Base-by-base conservation (phyloP, 1,140 invertebrate genomes). In the Papilio helenus region DNA sequence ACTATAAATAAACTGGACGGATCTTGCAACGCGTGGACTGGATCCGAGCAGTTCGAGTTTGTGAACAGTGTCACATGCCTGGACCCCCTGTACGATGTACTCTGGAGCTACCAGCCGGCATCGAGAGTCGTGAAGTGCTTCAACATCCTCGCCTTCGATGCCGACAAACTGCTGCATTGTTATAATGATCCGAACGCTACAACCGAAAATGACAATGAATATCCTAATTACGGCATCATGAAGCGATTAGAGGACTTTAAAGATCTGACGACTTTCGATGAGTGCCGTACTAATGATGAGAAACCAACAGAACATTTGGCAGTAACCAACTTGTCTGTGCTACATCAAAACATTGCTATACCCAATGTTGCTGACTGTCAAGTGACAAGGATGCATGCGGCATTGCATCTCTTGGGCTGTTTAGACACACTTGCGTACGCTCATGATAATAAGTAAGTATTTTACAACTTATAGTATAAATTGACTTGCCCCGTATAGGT, bases 351-450 rank as follows among this genome's bases (percentile, higher is more conserved):
- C 87, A 90, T 99, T 74, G 97, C 98, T 3, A 95, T 99, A 72
- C 98, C 98, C 0, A 96, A 97, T 18, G 94, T 96, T 26, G 94
- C 96, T 2, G 96, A 95, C 9, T 97, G 96, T 83, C 96, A 96
- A 39, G 96, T 98, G 1, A 98, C 97, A 0, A 95, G 98, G 61
- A 97, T 97, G 80, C 97, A 98, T 93, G 98, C 97, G 68, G 98
- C 98, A 2, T 96, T 99, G 23, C 97, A 99, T 95, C 95, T 99
- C 72, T 92, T 99, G 29, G 97, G 97, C 18, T 99, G 98, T 91
- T 95, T 99, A 84, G 98, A 99, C 88, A 98, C 98, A 0, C 94
- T 99, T 8, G 98, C 97, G 1, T 96, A 97, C 77, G 97, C 97
- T 0, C 97, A 98, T 88, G 96, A 97, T 86, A 95, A 96, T 68